Evolutionary conservation across 2,797 vertebrate species (phyloP).

Genomic region (Bovichtus variegatus): DNA sequence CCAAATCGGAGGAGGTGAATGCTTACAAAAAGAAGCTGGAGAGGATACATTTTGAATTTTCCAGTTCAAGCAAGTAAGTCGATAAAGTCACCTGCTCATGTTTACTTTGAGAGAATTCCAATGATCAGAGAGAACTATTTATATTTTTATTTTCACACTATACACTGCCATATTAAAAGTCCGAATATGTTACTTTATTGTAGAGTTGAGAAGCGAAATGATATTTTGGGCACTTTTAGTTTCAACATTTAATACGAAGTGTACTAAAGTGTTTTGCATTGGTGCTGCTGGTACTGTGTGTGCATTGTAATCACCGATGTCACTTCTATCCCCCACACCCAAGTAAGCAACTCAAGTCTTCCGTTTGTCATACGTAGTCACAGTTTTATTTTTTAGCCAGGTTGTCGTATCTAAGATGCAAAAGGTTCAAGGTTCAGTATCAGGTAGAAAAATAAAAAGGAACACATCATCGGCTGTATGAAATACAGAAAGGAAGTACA

Average conservation of each 20-base stretch:
- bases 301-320: neutral
- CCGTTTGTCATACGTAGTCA: conserved; percentile 66
- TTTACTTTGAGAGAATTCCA: neutral
- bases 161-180: neutral
- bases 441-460: conserved; percentile 88
- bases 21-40: conserved; percentile 92
- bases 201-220: neutral
- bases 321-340: neutral
- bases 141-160: neutral
- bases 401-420: conserved; percentile 87
- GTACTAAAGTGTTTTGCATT: neutral
- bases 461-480: conserved; percentile 80
- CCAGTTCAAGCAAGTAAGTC: conserved; percentile 87
- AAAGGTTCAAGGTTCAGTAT: conserved; percentile 82
- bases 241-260: neutral
- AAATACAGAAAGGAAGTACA: conserved; percentile 79
- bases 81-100: neutral
- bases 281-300: neutral
- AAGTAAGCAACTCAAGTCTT: conserved; percentile 42
- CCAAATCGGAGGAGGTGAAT: conserved; percentile 89
- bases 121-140: neutral
- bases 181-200: neutral
- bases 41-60: conserved; percentile 91
- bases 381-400: conserved; percentile 84
- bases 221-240: neutral